A percentile compares a stretch with the other conserved stretches of the same genome.
Evolutionary conservation across 2,888 invertebrate species (phyloP).

Genomic region (Hipparchia semele): DNA sequence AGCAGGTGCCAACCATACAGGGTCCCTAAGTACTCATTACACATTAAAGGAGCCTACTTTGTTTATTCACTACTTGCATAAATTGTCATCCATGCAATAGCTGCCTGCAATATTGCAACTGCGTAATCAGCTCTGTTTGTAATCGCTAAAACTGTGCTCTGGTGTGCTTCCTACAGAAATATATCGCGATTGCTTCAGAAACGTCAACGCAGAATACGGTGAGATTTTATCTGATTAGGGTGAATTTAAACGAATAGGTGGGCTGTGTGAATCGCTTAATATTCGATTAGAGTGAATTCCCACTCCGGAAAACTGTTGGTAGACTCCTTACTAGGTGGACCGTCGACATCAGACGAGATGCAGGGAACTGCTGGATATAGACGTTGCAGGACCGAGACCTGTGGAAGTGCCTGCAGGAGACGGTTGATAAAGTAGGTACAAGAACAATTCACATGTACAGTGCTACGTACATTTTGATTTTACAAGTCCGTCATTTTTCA

Average conservation of each 20-base stretch:
- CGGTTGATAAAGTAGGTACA: too few species aligned
- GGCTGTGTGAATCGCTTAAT: background rate
- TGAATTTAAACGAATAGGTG: background rate
- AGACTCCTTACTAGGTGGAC: too few species aligned
- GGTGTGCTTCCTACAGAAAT: constrained; percentile 33
- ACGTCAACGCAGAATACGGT: constrained; percentile 29
- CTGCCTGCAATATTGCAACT: constrained; percentile 26
- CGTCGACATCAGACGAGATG: too few species aligned
- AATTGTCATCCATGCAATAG: constrained; percentile 39
- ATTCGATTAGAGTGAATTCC: background rate
- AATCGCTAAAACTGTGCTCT: constrained; percentile 33
- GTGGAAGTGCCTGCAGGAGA: too few species aligned
- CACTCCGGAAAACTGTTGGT: too few species aligned
- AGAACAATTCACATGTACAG: too few species aligned
- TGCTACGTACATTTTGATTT: too few species aligned
- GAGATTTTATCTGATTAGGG: constrained; percentile 26
- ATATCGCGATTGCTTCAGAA: constrained; percentile 32
- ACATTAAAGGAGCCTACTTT: constrained; percentile 25
- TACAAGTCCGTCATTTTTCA: too few species aligned
- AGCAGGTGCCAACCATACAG: background rate
- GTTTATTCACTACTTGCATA: constrained; percentile 34
- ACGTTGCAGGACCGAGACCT: too few species aligned
- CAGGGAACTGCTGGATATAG: too few species aligned
- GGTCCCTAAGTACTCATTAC: constrained; percentile 17
- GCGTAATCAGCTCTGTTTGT: constrained; percentile 31